Evolutionary conservation across 2,797 vertebrate genomes (phyloP).

Genomic region (Sebastes kiyomatsui): DNA sequence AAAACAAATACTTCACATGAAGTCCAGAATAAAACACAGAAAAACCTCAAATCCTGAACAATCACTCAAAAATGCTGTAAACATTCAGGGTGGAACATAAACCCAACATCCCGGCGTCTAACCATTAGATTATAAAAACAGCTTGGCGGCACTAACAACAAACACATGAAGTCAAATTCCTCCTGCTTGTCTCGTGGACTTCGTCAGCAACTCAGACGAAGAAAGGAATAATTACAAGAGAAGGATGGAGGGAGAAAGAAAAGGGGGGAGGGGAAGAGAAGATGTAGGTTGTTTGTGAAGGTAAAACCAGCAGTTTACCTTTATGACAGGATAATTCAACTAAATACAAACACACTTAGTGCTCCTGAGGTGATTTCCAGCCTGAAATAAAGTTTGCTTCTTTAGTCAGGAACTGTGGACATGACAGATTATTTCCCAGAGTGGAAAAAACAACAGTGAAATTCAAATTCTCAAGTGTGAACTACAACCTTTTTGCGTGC

Average conservation of each 20-base stretch:
- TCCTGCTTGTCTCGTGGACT: slow-evolving; percentile 28
- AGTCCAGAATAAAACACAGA: slow-evolving; percentile 5
- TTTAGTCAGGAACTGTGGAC: slow-evolving; percentile 9
- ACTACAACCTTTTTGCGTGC: neutral
- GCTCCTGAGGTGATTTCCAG: neutral
- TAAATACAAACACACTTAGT: neutral
- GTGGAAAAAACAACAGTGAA: neutral
- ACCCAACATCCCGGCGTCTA: slow-evolving; percentile 34
- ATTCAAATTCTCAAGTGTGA: slow-evolving; percentile 7
- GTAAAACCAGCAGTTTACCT: neutral
- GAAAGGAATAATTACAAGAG: slow-evolving; percentile 33
- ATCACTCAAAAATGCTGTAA: slow-evolving; percentile 43
- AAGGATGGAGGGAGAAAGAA: neutral
- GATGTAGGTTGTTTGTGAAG: neutral
- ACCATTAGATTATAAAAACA: slow-evolving; percentile 56
- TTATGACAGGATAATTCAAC: neutral
- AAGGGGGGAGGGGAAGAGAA: neutral
- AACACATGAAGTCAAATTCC: slow-evolving; percentile 68
- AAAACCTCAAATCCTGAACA: slow-evolving; percentile 22
- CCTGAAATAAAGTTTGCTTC: neutral
- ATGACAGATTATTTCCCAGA: neutral
- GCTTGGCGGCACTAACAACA: slow-evolving; percentile 65
- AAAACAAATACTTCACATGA: slow-evolving; percentile 8
- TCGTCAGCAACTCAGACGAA: slow-evolving; percentile 24
- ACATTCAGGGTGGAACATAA: slow-evolving; percentile 61